Evolutionary conservation across 1,140 invertebrate species (phyloP), one percentile per base, ranked within the genome.

Genomic region (Phenacoccus solenopsis): DNA sequence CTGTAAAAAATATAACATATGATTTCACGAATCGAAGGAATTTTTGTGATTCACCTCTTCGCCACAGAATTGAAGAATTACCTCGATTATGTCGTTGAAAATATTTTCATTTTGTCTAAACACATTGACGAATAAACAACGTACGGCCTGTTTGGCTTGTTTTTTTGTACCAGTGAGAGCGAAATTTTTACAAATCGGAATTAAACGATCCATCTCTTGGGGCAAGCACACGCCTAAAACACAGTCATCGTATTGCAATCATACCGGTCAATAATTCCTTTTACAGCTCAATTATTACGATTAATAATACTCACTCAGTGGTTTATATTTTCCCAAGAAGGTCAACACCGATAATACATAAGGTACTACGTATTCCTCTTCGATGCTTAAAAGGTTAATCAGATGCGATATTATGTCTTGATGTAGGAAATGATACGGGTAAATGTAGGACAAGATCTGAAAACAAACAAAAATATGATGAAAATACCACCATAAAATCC

Each of bases 101-200:
- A 96, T 85, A 70, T 85, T 81, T 72, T 90, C 87, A 75, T 92
- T 86, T 75, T 90, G 84, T 73, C 88, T 85, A 16, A 87, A 87
- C 76, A 92, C 89, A 78, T 95, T 93, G 9, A 90, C 88, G 76
- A 86, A 93, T 49, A 98, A 86, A 81, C 95, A 98, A 72, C 91
- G 85, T 28, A 98, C 89, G 4, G 95, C 93, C 76, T 97, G 93
- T 79, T 98, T 98, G 0, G 94, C 93, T 80, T 98, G 94, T 80
- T 96, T 96, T 0, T 92, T 88, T 1, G 91, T 93, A 3, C 94
- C 95, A 25, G 87, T 86, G 75, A 91, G 87, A 0, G 91, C 89
- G 77, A 95, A 90, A 27, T 88, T 87, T 75, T 92, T 90, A 76
- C 95, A 93, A 38, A 94, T 85, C 1, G 90, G 90, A 24, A 91